phyloP scores from a whole-genome alignment of 2,888 invertebrate genomes.

The Pheosia gnoma region DNA sequence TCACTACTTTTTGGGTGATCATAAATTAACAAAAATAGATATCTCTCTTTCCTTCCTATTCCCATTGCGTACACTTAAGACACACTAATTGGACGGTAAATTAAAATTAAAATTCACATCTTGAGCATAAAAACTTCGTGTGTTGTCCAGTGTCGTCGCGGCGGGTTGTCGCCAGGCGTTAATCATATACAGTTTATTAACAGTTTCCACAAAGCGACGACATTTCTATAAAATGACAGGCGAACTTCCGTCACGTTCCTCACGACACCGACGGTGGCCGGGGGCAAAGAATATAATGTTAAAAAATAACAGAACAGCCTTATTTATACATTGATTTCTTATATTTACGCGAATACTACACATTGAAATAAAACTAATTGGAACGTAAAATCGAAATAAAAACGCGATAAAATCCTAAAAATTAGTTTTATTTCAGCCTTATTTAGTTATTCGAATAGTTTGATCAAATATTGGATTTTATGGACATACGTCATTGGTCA shows the following conservation, averaged over 20 bases:
- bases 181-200: conserved; percentile 42
- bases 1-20: background rate
- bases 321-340: no score
- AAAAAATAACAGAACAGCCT: background rate
- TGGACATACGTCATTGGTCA: no score
- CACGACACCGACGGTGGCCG: conserved; percentile 65
- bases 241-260: conserved; percentile 65
- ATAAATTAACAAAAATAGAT: background rate
- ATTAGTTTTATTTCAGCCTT: no score
- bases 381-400: no score
- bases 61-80: no score
- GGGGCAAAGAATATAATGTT: conserved; percentile 24
- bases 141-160: background rate
- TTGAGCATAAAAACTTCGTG: conserved; percentile 3
- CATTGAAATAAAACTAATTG: no score
- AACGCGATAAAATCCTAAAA: no score
- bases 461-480: no score
- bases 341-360: no score
- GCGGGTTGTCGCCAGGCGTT: conserved; percentile 6
- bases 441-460: background rate
- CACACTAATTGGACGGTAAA: conserved; percentile 3
- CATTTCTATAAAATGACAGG: conserved; percentile 58
- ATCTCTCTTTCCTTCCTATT: background rate
- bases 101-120: conserved; percentile 2
- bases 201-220: conserved; percentile 55